A percentile compares a stretch with the other conserved stretches of the same genome.
These are phyloP conservation scores for Chymomyza procnemis DNA, from an alignment of 2,888 invertebrate species.

Conservation along the genomic window DNA sequence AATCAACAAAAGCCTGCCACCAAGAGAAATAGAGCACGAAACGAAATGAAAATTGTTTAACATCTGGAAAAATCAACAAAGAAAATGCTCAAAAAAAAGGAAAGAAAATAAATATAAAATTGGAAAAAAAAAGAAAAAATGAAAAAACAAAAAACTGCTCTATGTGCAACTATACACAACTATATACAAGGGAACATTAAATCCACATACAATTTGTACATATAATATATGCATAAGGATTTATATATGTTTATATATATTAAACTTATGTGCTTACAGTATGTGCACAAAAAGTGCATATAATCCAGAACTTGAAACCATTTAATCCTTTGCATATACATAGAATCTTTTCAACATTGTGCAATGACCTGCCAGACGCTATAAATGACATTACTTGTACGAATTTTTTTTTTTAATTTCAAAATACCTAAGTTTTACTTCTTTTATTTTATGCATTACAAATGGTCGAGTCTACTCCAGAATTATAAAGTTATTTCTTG, in stretches of 20 bases:
- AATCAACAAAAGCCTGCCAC: conserved; percentile 57
- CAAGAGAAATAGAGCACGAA: conserved; percentile 29
- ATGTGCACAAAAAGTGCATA: not conserved
- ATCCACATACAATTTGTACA: no score
- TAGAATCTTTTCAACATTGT: no score
- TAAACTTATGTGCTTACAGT: not conserved
- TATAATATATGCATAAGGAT: no score
- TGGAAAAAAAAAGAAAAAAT: not conserved
- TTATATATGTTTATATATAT: not conserved
- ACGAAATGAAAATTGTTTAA: conserved; percentile 31
- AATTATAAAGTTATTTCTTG: no score
- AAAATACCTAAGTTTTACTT: no score
- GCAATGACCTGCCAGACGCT: not conserved
- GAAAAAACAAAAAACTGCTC: not conserved
- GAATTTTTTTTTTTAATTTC: no score
- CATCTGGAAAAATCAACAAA: conserved; percentile 40
- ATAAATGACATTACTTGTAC: not conserved
- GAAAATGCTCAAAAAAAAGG: no score
- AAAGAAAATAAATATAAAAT: not conserved
- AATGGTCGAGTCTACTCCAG: no score
- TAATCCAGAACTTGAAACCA: not conserved
- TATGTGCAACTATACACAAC: not conserved
- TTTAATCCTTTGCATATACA: no score
- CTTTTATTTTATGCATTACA: no score
- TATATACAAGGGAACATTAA: no score